Percentiles rank a stretch among this genome's conserved stretches.
Conservation (phyloP, 2,888 invertebrate species). For the Rhagophthalmus giganteus region DNA sequence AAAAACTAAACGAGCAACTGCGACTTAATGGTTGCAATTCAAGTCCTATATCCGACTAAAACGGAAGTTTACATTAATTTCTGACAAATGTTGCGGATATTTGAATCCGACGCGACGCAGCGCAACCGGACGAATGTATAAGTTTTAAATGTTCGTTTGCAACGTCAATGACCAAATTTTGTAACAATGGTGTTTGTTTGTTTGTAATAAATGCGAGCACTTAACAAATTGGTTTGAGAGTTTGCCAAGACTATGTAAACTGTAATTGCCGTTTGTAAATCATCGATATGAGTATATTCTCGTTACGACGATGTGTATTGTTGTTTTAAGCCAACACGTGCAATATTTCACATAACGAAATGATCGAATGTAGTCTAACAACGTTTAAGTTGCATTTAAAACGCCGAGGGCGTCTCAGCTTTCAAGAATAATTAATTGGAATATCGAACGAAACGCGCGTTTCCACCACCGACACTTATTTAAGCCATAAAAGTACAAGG, state of each 20-base stretch:
- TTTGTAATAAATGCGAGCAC: constrained; percentile 20
- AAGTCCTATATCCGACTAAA: no score
- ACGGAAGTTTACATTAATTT: no score
- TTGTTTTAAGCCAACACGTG: constrained; percentile 11
- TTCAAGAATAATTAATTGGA: constrained; percentile 9
- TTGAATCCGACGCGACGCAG: no score
- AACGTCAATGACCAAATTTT: constrained; percentile 15
- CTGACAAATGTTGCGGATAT: no score
- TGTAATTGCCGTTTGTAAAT: constrained; percentile 26
- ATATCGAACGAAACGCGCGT: constrained; percentile 3
- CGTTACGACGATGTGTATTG: constrained; percentile 10
- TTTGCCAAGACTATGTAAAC: constrained; percentile 29
- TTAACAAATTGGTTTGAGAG: constrained; percentile 29
- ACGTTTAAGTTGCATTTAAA: constrained; percentile 7
- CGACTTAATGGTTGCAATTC: no score
- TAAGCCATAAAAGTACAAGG: constrained; percentile 1
- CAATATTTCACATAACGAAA: constrained; percentile 11
- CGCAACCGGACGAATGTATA: no score
- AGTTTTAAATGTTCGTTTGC: no score
- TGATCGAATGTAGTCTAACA: constrained; percentile 2
- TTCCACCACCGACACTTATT: constrained; percentile 3
- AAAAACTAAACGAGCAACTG: no score
- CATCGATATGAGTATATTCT: constrained; percentile 24
- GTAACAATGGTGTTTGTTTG: constrained; percentile 4
- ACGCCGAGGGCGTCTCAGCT: constrained; percentile 1